phyloP scores from a whole-genome alignment of 2,797 vertebrate genomes.

The Varecia variegata region DNA sequence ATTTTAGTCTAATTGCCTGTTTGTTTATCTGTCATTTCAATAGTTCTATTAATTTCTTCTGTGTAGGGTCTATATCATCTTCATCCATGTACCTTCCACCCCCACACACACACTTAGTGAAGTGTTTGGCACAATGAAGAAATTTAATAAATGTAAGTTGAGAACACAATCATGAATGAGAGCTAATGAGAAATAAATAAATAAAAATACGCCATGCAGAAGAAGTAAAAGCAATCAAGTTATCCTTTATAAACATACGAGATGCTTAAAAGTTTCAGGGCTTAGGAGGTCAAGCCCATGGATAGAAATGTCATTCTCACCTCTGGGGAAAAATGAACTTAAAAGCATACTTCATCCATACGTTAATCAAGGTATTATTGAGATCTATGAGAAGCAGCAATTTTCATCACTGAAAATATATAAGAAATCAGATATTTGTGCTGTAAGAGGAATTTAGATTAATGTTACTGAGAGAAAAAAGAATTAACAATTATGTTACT shows the following conservation, averaged over 20 bases:
- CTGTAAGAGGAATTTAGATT: neutral
- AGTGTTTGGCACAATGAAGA: neutral
- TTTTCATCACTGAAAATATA: conserved; percentile 26
- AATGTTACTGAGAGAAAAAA: neutral
- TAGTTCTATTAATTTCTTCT: neutral
- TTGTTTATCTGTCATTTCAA: neutral
- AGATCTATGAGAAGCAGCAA: neutral
- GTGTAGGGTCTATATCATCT: neutral
- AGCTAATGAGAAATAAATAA: neutral
- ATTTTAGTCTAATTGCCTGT: neutral
- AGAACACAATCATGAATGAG: neutral
- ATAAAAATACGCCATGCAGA: neutral
- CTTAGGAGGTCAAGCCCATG: neutral
- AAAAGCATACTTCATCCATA: neutral
- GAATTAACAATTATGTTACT: neutral
- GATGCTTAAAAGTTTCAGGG: neutral
- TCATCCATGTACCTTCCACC: neutral
- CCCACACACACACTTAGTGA: neutral
- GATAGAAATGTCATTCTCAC: neutral
- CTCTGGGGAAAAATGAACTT: neutral
- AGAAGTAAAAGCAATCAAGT: neutral
- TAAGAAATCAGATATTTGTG: neutral
- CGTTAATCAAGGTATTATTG: neutral
- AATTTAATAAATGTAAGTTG: neutral
- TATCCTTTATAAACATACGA: neutral